Base-by-base conservation (phyloP, 2,113 vertebrate species). In the Myotis davidii region DNA sequence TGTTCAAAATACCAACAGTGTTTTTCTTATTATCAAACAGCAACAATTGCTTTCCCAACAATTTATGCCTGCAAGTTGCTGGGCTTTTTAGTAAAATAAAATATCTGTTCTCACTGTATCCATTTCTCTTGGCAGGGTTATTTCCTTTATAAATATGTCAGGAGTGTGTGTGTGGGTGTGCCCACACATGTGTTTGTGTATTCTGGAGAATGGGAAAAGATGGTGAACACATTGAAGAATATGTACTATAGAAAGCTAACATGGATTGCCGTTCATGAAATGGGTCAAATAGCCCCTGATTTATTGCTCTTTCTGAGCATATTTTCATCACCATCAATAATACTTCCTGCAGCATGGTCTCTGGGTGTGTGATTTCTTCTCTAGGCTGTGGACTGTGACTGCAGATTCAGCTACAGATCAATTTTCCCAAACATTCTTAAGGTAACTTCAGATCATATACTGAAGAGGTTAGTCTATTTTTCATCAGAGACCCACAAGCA, bases 321-420 rank as follows among this genome's bases (percentile, higher is more conserved):
- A 90, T 95, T 94, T 95, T 90, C 72, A 92, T 93, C 77, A 90
- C n/a, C 82, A 73, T 85, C 95, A 94, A 48, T 90, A 94, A 90
- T 52, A 85, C 21, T 39, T 81, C 85, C 84, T 81, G 32, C 52
- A 93, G 27, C 45, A 90, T n/a, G 52, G n/a, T 81, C 61, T 88
- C 81, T 2, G 2, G 87, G 65, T 77, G 8, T 72, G 52, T 54
- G 48, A 90, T 81, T 92, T 95, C 72, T 54, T 90, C 32, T 69
- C 88, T 23, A 34, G 48, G 12, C 76, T 88, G 10, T 17, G 45
- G 73, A 65, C n/a, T 65, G 17, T 90, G 64, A 94, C 81, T 76
- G 42, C 45, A 69, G 50, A 84, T 39, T 91, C 20, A 86, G 89
- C 37, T 23, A 48, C 81, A 87, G 45, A 87, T 90, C 27, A 74